phyloP scores from a whole-genome alignment of 2,113 vertebrate genomes.

The Atrichornis clamosus region DNA sequence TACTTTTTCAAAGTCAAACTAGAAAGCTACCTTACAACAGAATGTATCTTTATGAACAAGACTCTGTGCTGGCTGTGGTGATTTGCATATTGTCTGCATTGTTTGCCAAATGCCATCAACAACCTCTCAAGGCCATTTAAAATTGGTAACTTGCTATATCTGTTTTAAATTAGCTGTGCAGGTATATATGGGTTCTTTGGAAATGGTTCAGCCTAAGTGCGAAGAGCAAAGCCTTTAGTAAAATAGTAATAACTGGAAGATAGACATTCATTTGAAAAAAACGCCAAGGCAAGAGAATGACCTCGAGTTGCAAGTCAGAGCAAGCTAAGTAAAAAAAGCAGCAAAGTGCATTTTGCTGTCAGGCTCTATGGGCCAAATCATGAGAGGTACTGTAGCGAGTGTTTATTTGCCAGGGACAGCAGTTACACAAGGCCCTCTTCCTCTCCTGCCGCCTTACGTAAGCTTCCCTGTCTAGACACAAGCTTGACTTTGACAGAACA shows the following conservation, averaged over 20 bases:
- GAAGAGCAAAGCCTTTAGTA: not conserved
- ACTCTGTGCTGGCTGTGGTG: not conserved
- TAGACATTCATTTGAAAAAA: not conserved
- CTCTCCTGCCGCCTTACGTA: slow-evolving; percentile 47
- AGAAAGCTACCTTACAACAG: not conserved
- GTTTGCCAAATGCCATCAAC: slow-evolving; percentile 40
- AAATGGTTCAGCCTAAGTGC: not conserved
- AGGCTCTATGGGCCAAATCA: not conserved
- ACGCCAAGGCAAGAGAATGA: not conserved
- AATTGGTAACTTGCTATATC: not conserved
- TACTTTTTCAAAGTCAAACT: not conserved
- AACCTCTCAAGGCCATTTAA: slow-evolving; percentile 39
- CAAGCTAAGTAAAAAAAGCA: not conserved
- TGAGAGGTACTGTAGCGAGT: not conserved
- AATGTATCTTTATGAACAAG: not conserved
- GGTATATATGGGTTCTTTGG: not conserved
- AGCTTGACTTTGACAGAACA: slow-evolving; percentile 43
- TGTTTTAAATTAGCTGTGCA: slow-evolving; percentile 31
- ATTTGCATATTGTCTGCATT: not conserved
- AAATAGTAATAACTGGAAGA: not conserved
- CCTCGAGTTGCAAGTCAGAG: not conserved
- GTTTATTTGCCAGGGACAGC: slow-evolving; percentile 31
- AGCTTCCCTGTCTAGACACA: slow-evolving; percentile 45
- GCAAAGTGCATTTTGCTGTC: not conserved
- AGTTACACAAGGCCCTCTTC: slow-evolving; percentile 56